Base-by-base conservation (phyloP, 2,797 vertebrate species). In the Pterois miles region DNA sequence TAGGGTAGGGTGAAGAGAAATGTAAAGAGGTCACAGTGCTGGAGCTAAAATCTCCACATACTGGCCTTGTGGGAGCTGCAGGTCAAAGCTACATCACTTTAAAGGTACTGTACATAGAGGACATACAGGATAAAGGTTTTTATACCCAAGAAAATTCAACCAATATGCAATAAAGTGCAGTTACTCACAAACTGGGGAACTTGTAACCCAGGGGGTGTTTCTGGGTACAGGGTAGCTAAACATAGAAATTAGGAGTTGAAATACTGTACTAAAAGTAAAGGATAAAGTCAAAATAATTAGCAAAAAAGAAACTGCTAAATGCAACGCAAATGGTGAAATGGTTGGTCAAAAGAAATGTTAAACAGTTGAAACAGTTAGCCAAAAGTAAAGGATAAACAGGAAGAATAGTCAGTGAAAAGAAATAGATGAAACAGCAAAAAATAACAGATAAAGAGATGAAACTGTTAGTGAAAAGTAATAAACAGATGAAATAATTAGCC, bases 81-180 rank as follows among this genome's bases (percentile, higher is more conserved):
- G 83, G 75, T 76, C 33, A 78, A 73, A 80, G 65, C 22, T 23
- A 22, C 71, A 36, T 52, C 76, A 64, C 40, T 69, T 65, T 60
- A 67, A 4, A 71, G 58, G 13, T 25, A 60, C 58, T 76, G 62
- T 25, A 75, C 64, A 65, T 82, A n/a, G 74, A 71, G 71, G 77
- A 10, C 76, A 25, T 25, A 34, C 16, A 52, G 31, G 60, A 36
- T 48, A 54, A 11, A 18, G 6, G 8, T 31, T 60, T 48, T 50
- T 54, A 62, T 53, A 33, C 20, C 50, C 25, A 25, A 54, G 53
- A 74, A 74, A 80, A 68, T 25, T 18, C 29, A 59, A 65, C 20
- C 13, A 67, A 23, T 25, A 23, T 62, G 34, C 11, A 59, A 34
- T 74, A 56, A 11, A 57, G 22, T 14, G 9, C 13, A 46, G 18